phyloP scores from a whole-genome alignment of 1,140 invertebrate species.

The Neodiprion virginianus region DNA sequence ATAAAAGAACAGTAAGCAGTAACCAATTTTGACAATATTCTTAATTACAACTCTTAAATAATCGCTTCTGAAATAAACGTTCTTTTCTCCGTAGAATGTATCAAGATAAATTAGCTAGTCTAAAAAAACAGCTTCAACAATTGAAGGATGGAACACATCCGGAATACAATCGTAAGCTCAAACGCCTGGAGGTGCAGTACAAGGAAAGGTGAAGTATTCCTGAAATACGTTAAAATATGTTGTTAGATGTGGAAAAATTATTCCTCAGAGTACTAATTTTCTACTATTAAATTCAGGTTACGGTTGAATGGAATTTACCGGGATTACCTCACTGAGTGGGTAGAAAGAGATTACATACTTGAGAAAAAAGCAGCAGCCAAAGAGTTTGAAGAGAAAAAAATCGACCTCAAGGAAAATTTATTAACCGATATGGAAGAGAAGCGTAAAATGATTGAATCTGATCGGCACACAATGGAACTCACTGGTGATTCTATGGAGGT shows the following conservation, averaged over 20 bases:
- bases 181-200: constrained; percentile 82
- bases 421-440: constrained; percentile 94
- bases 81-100: constrained; percentile 77
- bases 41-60: constrained; percentile 11
- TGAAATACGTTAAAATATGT: constrained; percentile 19
- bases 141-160: constrained; percentile 85
- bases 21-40: constrained; percentile 13
- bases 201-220: constrained; percentile 68
- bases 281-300: constrained; percentile 56
- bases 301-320: constrained; percentile 84
- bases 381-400: constrained; percentile 95
- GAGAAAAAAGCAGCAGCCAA: constrained; percentile 88
- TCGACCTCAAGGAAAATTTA: constrained; percentile 89
- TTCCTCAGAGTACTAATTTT: not conserved
- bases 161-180: constrained; percentile 83
- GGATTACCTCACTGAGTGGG: constrained; percentile 84
- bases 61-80: constrained; percentile 12
- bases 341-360: constrained; percentile 85
- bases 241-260: not conserved
- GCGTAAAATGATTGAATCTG: constrained; percentile 85
- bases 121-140: constrained; percentile 91
- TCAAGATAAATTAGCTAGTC: constrained; percentile 87
- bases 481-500: constrained; percentile 88
- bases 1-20: constrained; percentile 88
- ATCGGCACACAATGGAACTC: constrained; percentile 85